Percentiles rank a stretch among this genome's conserved stretches.
Evolutionary conservation across 1,140 invertebrate genomes (phyloP).

Genomic region (Danaus melanippus): DNA sequence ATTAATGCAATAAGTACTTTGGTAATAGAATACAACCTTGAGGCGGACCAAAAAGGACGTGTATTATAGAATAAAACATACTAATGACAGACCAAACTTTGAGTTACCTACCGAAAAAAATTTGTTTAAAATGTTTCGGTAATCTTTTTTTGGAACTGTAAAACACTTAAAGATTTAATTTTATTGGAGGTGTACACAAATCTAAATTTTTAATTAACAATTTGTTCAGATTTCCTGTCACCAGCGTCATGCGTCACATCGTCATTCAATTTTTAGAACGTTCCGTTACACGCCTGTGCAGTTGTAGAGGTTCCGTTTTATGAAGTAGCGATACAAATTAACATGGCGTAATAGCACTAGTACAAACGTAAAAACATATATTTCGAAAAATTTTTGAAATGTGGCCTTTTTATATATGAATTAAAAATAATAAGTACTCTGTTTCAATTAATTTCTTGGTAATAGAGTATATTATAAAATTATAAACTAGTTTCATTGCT

Average conservation of each 20-base stretch:
- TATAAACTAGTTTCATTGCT: too few relatives aligned
- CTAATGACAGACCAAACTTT: conserved; percentile 16
- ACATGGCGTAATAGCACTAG: too few relatives aligned
- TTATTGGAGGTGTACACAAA: conserved; percentile 14
- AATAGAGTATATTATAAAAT: too few relatives aligned
- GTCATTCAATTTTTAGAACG: conserved; percentile 14
- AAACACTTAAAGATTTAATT: conserved; percentile 23
- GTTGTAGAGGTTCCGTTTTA: neutral
- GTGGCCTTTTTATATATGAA: too few relatives aligned
- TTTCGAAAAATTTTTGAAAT: too few relatives aligned
- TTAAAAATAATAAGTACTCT: too few relatives aligned
- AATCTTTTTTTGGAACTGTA: conserved; percentile 19
- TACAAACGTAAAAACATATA: too few relatives aligned
- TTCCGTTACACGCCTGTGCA: conserved; percentile 25
- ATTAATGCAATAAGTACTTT: conserved; percentile 36
- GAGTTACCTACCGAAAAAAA: conserved; percentile 41
- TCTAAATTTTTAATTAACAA: conserved; percentile 21
- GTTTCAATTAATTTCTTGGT: too few relatives aligned
- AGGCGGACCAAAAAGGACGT: conserved; percentile 33
- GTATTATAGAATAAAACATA: conserved; percentile 20
- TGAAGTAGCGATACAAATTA: too few relatives aligned
- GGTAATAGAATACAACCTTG: conserved; percentile 53
- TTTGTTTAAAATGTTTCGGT: conserved; percentile 19
- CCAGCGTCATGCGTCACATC: conserved; percentile 26
- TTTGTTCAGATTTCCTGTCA: conserved; percentile 30